Base-by-base conservation (phyloP, 2,113 vertebrate genomes). In the Leptocoma aspasia region DNA sequence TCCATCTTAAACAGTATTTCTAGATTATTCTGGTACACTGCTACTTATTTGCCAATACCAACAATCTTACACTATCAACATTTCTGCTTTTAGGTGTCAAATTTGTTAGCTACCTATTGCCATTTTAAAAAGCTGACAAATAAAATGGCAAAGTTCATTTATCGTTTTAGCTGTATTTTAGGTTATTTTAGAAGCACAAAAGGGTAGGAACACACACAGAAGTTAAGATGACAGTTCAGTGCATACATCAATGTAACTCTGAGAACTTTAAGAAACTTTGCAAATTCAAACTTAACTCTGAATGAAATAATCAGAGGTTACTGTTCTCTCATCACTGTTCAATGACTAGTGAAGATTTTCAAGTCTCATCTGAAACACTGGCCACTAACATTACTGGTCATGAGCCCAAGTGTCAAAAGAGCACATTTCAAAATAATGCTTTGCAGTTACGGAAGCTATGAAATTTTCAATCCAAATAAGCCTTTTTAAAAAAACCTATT, bases 121-220 rank as follows among this genome's bases (percentile, higher is more conserved):
- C 23, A 63, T n/a, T 82, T 89, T 10, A 23, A 53, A 91, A 81
- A 66, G 8, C 9, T 59, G 23, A 15, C 33, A 91, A 75, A 81
- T 50, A 84, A 72, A 88, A 76, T 10, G 4, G 16, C 11, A 11
- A 39, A 56, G 35, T 60, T 64, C 2, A 31, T 44, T 60, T 52
- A 31, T 20, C 45, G 47, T 78, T 52, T 68, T 26, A 44, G 6
- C 33, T 5, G 2, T 28, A 70, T 61, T 83, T 59, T 39, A 73
- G 28, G 33, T 61, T 69, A 69, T 73, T 53, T 77, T 50, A 89
- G 30, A 77, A 71, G 47, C 27, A 84, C 23, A n/a, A 31, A 78
- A 2, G 2, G 35, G 27, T 61, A 91, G 23, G 10, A 80, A 89
- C 54, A 68, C 0, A 0, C 22, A 41, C 2, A 26, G 5, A 82